Base-by-base conservation (phyloP, 2,888 invertebrate species). In the Oscheius sp. region DNA sequence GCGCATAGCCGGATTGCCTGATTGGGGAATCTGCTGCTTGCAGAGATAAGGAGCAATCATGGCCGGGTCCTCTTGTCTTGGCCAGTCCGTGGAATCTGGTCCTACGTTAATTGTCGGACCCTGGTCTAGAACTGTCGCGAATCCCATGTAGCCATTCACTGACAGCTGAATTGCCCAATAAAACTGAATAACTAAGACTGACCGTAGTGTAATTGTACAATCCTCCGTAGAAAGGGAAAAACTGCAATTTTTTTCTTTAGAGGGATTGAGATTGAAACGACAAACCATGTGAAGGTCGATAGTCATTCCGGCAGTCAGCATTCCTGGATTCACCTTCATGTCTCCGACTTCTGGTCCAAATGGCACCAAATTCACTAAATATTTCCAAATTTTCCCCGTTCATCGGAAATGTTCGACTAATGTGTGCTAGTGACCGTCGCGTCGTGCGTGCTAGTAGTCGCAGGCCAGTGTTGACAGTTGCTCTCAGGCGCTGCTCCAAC, bases 41-140 rank as follows among this genome's bases (percentile, higher is more conserved):
- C 87, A 87, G 7, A 87, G 77, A 74, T 84, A 87, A 7, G 87
- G 87, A 2, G 87, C 87, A 75, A 87, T 87, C 87, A 87, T 87
- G 25, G 87, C 87, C 16, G 87, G 87, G 76, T 87, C 87, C 70
- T 87, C 85, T 49, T 84, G 83, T 21, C 86, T 73, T 7, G 87
- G 87, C 87, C 87, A 87, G 69, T 87, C 82, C 0, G 84, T 84
- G 1, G 79, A 74, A 13, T 87, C 87, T 3, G 87, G 87, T 7
- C 87, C 87, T 5, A 87, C 81, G 64, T 88, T 88, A 58, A 88
- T 88, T 0, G 87, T 88, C 16, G 87, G 87, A 12, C 87, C 87
- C 69, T 87, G 87, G 59, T 87, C 87, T 21, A 87, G 76, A 2
- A 87, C 87, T 13, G 87, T 85, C 9, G 87, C 87, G 69, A 87